Evolutionary conservation across 2,797 vertebrate genomes (phyloP).

Genomic region (Pseudopleuronectes americanus): DNA sequence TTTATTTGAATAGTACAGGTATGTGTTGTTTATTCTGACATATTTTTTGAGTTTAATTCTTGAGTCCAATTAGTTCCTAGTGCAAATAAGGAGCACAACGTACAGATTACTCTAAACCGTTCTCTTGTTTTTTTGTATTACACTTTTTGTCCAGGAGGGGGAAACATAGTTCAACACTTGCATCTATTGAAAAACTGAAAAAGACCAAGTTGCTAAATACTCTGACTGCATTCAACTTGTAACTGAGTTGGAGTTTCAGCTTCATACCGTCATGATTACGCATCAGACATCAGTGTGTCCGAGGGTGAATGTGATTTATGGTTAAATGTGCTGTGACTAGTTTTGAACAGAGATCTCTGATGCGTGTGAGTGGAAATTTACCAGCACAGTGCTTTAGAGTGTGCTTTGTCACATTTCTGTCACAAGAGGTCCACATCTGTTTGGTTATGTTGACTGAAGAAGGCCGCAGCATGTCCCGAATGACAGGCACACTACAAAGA

Average conservation of each 20-base stretch:
- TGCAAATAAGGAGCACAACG: background rate
- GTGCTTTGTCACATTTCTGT: slow-evolving; percentile 34
- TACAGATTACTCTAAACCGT: no score
- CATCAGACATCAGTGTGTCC: background rate
- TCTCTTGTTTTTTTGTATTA: background rate
- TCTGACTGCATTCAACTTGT: background rate
- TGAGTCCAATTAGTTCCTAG: background rate
- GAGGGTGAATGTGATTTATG: background rate
- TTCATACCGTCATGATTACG: background rate
- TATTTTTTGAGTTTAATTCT: background rate
- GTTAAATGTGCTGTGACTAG: background rate
- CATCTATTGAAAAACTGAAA: background rate
- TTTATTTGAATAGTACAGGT: background rate
- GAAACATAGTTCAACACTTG: slow-evolving; percentile 16
- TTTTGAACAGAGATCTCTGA: slow-evolving; percentile 9
- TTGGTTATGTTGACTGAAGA: slow-evolving; percentile 22
- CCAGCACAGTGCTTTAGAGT: background rate
- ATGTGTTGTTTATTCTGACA: no score
- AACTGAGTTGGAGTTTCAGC: background rate
- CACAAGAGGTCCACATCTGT: slow-evolving; percentile 67
- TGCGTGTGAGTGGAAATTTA: slow-evolving; percentile 46
- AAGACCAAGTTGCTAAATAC: slow-evolving; percentile 4
- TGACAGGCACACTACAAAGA: slow-evolving; percentile 1
- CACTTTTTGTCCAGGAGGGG: slow-evolving; percentile 28
- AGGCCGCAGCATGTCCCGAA: slow-evolving; percentile 34